phyloP scores from a whole-genome alignment of 2,888 invertebrate species.

The Sphinx pinastri region DNA sequence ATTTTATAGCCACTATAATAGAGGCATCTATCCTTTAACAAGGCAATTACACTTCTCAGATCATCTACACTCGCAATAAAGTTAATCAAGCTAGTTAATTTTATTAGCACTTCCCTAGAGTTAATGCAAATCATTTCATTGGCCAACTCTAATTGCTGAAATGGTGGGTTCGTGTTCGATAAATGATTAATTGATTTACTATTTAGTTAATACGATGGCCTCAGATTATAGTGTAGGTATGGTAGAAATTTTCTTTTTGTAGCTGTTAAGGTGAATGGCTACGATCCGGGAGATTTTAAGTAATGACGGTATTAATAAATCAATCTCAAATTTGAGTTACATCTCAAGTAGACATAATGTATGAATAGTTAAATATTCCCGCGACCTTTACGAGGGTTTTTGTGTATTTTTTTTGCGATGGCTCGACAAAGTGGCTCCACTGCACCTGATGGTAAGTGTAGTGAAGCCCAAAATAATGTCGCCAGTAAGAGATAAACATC shows the following conservation, averaged over 20 bases:
- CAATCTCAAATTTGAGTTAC: no score
- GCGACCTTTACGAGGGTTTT: no score
- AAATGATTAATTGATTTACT: conserved; percentile 11
- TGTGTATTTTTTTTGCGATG: no score
- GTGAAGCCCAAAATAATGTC: no score
- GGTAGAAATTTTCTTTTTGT: neutral
- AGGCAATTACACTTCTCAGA: neutral
- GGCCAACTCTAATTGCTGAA: conserved; percentile 17
- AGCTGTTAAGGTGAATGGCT: no score
- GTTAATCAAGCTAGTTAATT: conserved; percentile 42
- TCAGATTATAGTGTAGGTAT: neutral
- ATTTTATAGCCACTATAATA: neutral
- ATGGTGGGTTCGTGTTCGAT: conserved; percentile 4
- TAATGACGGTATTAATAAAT: no score
- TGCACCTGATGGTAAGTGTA: no score
- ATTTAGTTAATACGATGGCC: neutral
- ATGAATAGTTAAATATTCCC: no score
- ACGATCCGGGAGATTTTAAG: no score
- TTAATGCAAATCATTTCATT: conserved; percentile 20
- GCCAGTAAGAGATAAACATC: no score
- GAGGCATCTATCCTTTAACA: conserved; percentile 42
- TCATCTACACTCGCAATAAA: conserved; percentile 42
- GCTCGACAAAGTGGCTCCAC: no score
- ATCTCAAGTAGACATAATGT: no score
- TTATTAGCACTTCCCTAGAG: conserved; percentile 19